Base-by-base conservation (phyloP, 2,113 vertebrate species). In the Tapirus terrestris region DNA sequence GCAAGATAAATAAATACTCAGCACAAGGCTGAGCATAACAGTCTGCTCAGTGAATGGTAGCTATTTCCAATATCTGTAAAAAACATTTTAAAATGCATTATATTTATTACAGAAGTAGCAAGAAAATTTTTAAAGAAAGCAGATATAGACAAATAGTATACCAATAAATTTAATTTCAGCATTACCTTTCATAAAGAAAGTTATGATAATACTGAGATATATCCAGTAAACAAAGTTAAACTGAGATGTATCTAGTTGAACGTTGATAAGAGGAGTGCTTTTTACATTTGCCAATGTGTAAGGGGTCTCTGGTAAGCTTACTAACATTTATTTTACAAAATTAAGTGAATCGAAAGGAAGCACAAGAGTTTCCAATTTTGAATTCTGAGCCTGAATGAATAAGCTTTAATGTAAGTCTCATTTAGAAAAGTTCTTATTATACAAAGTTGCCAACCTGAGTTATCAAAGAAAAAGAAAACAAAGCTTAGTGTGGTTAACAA, bases 241-340 rank as follows among this genome's bases (percentile, higher is more conserved):
- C 4, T 58, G n/a, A 90, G 16, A 68, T 72, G 73, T 3, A 95
- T 29, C 6, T 53, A 60, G 25, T 53, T 79, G 11, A 48, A 48
- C 48, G 9, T 48, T 48, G 20, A 39, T 87, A 67, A 87, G n/a
- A 68, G 3, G 25, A 68, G 31, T 56, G 3, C 0, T 70, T 83
- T 92, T 39, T 29, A 75, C 13, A 83, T 51, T 68, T 96, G 33
- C 70, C 53, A 51, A 16, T 82, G 48, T 45, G 3, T 45, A 85
- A 45, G 16, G 17, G 5, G 1, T 29, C 39, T 58, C 72, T 77
- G 53, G 21, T 31, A 91, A 91, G n/a, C 33, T 93, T 75, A 23
- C 12, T 89, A 89, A 85, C 0, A 81, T 75, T 83, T 88, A 43
- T 73, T 95, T 94, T 12, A 89, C 25, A 80, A 80, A 91, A 63